Conservation (phyloP, 2,888 invertebrate species). For the Tethea ocularis region DNA sequence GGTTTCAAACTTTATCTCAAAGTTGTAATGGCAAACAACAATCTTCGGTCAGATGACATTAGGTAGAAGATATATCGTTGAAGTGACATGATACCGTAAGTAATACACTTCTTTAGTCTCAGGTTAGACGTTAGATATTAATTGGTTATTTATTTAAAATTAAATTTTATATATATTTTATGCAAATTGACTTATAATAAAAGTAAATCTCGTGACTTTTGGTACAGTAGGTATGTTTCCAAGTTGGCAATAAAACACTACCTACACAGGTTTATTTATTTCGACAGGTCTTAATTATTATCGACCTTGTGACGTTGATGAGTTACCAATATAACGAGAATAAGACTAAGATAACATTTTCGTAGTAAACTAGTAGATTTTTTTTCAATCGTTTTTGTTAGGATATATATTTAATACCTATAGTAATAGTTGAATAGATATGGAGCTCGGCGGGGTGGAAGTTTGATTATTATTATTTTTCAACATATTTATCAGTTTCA, state of each 20-base stretch:
- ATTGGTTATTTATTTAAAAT: conserved; percentile 31
- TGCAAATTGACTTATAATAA: conserved; percentile 20
- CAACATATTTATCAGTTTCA: too few species aligned
- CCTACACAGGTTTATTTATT: conserved; percentile 11
- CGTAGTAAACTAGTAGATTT: background rate
- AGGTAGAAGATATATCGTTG: too few species aligned
- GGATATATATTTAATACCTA: too few species aligned
- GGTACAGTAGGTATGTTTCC: background rate
- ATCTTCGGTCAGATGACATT: too few species aligned
- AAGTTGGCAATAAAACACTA: conserved; percentile 21
- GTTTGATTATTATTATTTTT: too few species aligned
- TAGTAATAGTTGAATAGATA: too few species aligned
- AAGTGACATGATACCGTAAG: too few species aligned
- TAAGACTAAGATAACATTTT: conserved; percentile 25
- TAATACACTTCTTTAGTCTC: background rate
- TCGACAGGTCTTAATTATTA: conserved; percentile 24
- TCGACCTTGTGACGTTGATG: conserved; percentile 25
- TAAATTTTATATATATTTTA: conserved; percentile 22
- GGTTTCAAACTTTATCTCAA: too few species aligned
- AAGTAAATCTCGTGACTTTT: conserved; percentile 6
- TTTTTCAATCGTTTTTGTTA: too few species aligned
- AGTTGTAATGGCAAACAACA: too few species aligned
- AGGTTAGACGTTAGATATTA: conserved; percentile 19
- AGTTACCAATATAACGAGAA: conserved; percentile 26
- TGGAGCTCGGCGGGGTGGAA: too few species aligned